phyloP scores from a whole-genome alignment of 1,140 invertebrate genomes.

The Stegodyphus mimosarum region DNA sequence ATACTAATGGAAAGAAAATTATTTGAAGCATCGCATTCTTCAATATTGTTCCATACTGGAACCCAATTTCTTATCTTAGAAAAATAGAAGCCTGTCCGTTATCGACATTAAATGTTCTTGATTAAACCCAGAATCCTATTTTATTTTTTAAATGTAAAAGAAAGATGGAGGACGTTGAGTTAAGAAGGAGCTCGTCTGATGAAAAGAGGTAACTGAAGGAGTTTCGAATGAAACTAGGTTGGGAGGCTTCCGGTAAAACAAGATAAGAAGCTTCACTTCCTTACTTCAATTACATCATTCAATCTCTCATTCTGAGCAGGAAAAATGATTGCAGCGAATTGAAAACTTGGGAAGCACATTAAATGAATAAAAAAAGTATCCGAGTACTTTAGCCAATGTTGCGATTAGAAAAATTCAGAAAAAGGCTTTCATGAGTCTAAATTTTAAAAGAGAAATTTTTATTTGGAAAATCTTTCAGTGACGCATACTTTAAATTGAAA shows the following conservation, averaged over 20 bases:
- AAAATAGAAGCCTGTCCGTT: neutral
- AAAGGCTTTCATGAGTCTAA: neutral
- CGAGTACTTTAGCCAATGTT: neutral
- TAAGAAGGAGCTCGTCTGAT: slow-evolving; percentile 13
- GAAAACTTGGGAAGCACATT: neutral
- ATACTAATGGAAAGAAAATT: too few species aligned
- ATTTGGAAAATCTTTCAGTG: neutral
- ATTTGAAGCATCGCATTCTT: too few species aligned
- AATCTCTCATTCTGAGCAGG: neutral
- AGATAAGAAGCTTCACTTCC: slow-evolving; percentile 13
- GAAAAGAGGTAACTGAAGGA: slow-evolving; percentile 30
- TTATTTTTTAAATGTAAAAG: slow-evolving; percentile 5
- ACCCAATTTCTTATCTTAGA: neutral
- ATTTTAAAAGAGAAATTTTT: neutral
- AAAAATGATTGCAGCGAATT: neutral
- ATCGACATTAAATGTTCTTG: slow-evolving; percentile 12
- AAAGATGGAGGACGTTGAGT: neutral
- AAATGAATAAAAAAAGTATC: neutral
- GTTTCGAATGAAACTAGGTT: slow-evolving; percentile 10
- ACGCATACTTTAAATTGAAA: too few species aligned
- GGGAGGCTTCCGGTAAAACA: slow-evolving; percentile 3
- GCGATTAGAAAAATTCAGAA: neutral
- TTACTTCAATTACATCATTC: slow-evolving; percentile 24
- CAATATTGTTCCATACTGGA: too few species aligned
- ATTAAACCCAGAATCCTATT: slow-evolving; percentile 12